These are phyloP conservation scores for Perca fluviatilis DNA, from an alignment of 2,113 vertebrate species.

Conservation along the genomic window DNA sequence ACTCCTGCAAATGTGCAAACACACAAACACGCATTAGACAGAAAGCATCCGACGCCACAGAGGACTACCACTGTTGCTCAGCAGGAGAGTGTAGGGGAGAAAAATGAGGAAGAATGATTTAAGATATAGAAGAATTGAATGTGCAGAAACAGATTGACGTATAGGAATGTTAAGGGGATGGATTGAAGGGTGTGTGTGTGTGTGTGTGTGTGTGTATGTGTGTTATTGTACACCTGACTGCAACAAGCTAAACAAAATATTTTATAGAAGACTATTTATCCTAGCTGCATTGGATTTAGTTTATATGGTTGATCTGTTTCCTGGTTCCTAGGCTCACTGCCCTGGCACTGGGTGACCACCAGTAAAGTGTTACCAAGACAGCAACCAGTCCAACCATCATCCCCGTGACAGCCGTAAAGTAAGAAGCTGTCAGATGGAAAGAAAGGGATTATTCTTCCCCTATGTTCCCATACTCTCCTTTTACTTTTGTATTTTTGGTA, in stretches of 20 bases:
- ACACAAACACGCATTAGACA: constrained; percentile 44
- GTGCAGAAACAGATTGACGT: constrained; percentile 29
- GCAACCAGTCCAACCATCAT: constrained; percentile 36
- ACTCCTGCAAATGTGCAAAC: constrained; percentile 86
- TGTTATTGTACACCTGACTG: constrained; percentile 6
- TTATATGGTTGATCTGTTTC: constrained; percentile 33
- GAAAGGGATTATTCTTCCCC: constrained; percentile 52
- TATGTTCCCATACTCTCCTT: constrained; percentile 7
- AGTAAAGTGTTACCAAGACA: constrained; percentile 54
- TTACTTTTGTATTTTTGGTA: constrained; percentile 7
- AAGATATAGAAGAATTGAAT: constrained; percentile 45
- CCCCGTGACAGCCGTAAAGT: constrained; percentile 42
- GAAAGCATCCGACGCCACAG: constrained; percentile 29
- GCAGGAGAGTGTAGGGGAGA: constrained; percentile 39
- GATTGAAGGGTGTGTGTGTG: not conserved
- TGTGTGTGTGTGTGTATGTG: constrained; percentile 5
- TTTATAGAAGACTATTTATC: not conserved
- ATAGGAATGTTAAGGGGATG: constrained; percentile 4
- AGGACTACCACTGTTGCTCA: constrained; percentile 60
- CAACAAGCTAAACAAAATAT: constrained; percentile 1
- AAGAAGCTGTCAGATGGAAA: constrained; percentile 56
- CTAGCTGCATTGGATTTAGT: constrained; percentile 32
- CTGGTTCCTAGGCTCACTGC: constrained; percentile 46
- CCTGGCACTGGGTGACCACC: constrained; percentile 46
- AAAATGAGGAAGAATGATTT: constrained; percentile 57